A percentile compares a stretch with the other conserved stretches of the same genome.
Conservation (phyloP, 1,140 invertebrate species). For the Drosophila kepulauana region DNA sequence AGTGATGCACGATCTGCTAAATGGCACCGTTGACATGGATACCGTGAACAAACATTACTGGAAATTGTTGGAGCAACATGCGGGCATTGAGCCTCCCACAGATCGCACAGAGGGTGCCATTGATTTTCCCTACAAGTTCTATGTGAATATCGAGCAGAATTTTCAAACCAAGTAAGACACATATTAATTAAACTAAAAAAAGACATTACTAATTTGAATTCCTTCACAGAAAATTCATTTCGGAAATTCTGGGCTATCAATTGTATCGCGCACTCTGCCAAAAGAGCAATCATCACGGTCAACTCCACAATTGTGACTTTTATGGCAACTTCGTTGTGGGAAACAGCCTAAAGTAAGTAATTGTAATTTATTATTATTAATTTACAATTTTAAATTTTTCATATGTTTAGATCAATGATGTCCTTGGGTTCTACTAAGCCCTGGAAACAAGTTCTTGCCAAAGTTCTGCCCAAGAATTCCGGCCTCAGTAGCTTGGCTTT, state of each 20-base stretch:
- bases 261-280: conserved; percentile 88
- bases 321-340: conserved; percentile 85
- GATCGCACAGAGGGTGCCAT: conserved; percentile 87
- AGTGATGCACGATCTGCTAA: conserved; percentile 75
- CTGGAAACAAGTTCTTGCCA: conserved; percentile 87
- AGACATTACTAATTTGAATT: background rate
- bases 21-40: conserved; percentile 76
- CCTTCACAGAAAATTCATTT: conserved; percentile 72
- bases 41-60: conserved; percentile 88
- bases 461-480: conserved; percentile 86
- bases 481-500: conserved; percentile 85
- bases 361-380: background rate
- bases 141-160: conserved; percentile 76
- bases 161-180: conserved; percentile 71
- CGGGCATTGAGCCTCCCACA: conserved; percentile 87
- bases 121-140: conserved; percentile 86
- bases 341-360: conserved; percentile 75
- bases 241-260: conserved; percentile 79
- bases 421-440: conserved; percentile 86
- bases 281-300: conserved; percentile 85
- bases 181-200: background rate
- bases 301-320: conserved; percentile 88
- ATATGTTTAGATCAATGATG: conserved; percentile 85
- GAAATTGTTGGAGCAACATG: conserved; percentile 86
- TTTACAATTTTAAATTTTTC: background rate